phyloP scores from a whole-genome alignment of 2,888 invertebrate genomes.

The Andrena bicolor region DNA sequence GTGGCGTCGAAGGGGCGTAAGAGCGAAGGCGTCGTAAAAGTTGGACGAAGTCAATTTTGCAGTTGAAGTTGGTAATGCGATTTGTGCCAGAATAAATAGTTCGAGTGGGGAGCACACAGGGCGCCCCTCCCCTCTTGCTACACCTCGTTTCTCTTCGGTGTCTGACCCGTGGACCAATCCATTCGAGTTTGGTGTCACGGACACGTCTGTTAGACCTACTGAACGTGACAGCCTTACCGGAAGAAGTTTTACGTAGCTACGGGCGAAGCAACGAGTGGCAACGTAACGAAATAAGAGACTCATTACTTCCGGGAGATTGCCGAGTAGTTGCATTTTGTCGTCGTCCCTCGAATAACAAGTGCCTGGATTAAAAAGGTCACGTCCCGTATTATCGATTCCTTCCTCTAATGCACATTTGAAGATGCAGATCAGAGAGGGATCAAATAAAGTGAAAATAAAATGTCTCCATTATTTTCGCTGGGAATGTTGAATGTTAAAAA shows the following conservation, averaged over 20 bases:
- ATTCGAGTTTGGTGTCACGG: conserved; percentile 77
- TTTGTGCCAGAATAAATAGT: conserved; percentile 84
- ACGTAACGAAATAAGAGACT: conserved; percentile 55
- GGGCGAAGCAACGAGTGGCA: conserved; percentile 50
- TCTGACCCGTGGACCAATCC: conserved; percentile 67
- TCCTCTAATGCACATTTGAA: neutral
- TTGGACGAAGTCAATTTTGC: conserved; percentile 84
- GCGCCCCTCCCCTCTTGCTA: conserved; percentile 43
- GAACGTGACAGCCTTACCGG: conserved; percentile 80
- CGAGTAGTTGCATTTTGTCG: conserved; percentile 10
- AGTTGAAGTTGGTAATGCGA: conserved; percentile 85
- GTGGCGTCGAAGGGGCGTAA: conserved; percentile 77
- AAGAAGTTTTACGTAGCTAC: conserved; percentile 63
- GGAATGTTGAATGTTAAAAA: no score
- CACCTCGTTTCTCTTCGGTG: conserved; percentile 64
- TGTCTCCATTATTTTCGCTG: neutral
- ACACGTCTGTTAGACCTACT: conserved; percentile 78
- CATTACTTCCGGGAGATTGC: conserved; percentile 46
- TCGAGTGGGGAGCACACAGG: conserved; percentile 63
- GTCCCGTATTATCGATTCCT: neutral
- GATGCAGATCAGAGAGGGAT: no score
- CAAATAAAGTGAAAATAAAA: no score
- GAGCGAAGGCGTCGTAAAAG: conserved; percentile 82
- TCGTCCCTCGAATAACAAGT: conserved; percentile 26
- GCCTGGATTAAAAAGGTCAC: conserved; percentile 4